These are phyloP conservation scores for Gallirallus australis DNA, from an alignment of 2,797 vertebrate genomes.

Conservation along the genomic window DNA sequence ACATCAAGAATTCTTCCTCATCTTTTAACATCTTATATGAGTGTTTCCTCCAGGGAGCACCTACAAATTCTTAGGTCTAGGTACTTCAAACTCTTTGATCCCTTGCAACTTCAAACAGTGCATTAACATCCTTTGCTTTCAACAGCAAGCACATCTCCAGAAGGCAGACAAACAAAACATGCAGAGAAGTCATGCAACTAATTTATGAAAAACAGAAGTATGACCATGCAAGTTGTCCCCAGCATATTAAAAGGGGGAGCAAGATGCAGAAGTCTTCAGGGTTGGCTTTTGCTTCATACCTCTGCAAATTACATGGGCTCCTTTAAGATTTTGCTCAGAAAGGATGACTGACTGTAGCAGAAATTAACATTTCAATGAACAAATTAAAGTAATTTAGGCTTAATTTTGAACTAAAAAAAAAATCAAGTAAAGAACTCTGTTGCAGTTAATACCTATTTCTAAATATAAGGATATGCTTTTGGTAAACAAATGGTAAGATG, in stretches of 20 bases:
- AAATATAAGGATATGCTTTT: background rate
- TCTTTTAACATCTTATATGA: background rate
- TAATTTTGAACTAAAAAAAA: background rate
- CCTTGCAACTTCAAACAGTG: background rate
- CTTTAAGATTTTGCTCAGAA: background rate
- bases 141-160: background rate
- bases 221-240: background rate
- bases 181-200: background rate
- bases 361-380: background rate
- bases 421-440: background rate
- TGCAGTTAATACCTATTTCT: background rate
- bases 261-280: background rate
- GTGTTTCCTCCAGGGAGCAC: background rate
- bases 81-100: background rate
- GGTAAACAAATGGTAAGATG: background rate
- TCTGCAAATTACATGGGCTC: background rate
- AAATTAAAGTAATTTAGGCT: background rate
- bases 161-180: background rate
- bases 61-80: background rate
- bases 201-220: background rate
- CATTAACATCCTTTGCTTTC: background rate
- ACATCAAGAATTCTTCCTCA: background rate
- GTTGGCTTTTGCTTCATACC: background rate
- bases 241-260: background rate
- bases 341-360: background rate